Evolutionary conservation across 1,140 invertebrate species (phyloP).

Genomic region (Neotoxoptera formosana): DNA sequence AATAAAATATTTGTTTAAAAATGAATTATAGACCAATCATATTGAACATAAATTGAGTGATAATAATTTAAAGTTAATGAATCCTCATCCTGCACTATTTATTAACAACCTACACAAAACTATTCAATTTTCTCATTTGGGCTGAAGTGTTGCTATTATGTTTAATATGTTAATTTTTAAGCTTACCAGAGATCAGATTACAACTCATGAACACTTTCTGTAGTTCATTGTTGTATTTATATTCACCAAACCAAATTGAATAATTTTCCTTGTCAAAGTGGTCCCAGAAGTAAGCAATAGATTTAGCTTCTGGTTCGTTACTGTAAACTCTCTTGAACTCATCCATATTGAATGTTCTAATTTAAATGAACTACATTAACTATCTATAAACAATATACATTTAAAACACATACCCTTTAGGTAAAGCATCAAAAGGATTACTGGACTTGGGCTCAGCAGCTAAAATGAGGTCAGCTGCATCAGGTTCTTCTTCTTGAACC

Average conservation of each 20-base stretch:
- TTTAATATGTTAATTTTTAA: background rate
- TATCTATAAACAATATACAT: background rate
- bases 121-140: too few relatives aligned
- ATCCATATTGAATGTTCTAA: constrained; percentile 90
- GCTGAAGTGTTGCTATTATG: too few relatives aligned
- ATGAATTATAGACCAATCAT: too few relatives aligned
- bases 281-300: constrained; percentile 98
- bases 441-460: constrained; percentile 83
- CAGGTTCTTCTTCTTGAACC: constrained; percentile 70
- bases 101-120: too few relatives aligned
- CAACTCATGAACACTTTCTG: constrained; percentile 94
- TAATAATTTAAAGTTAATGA: too few relatives aligned
- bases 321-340: constrained; percentile 98
- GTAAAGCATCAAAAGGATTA: constrained; percentile 91
- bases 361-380: constrained; percentile 60
- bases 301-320: constrained; percentile 92
- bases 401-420: constrained; percentile 74
- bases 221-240: constrained; percentile 95
- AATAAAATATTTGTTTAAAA: too few relatives aligned
- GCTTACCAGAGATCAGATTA: constrained; percentile 87
- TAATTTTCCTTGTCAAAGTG: constrained; percentile 97
- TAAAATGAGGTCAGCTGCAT: constrained; percentile 74
- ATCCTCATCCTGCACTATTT: too few relatives aligned
- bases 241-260: constrained; percentile 97
- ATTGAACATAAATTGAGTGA: too few relatives aligned